Evolutionary conservation across 2,113 vertebrate species (phyloP).

Genomic region (Misgurnus anguillicaudatus): DNA sequence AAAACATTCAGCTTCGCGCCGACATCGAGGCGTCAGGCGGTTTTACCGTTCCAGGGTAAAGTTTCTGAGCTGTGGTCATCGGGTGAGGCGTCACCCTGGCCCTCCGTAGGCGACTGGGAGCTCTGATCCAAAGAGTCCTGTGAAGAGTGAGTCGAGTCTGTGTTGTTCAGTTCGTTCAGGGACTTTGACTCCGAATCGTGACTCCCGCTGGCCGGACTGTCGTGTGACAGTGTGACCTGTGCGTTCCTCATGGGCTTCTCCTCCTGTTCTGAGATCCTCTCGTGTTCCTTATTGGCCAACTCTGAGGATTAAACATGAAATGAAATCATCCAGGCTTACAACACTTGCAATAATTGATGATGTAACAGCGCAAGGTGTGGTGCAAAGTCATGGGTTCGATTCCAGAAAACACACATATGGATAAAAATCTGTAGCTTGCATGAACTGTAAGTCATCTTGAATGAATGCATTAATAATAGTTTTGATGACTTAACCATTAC

Average conservation of each 20-base stretch:
- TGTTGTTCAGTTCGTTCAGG: slow-evolving; percentile 54
- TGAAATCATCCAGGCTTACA: not conserved
- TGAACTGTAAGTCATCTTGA: no score
- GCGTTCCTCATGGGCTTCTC: slow-evolving; percentile 30
- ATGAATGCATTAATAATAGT: no score
- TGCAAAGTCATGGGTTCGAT: no score
- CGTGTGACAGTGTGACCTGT: slow-evolving; percentile 38
- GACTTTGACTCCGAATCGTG: slow-evolving; percentile 45
- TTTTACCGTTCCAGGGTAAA: slow-evolving; percentile 61
- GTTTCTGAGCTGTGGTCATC: slow-evolving; percentile 38
- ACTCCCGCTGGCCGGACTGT: slow-evolving; percentile 12
- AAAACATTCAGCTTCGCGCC: slow-evolving; percentile 35
- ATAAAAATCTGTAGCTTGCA: no score
- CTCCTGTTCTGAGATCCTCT: slow-evolving; percentile 47
- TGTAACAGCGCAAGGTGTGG: no score
- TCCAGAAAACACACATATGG: no score
- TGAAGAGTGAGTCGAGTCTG: slow-evolving; percentile 54
- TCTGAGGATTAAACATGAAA: slow-evolving; percentile 47
- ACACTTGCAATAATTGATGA: no score
- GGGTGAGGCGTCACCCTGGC: slow-evolving; percentile 36
- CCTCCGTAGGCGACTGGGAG: slow-evolving; percentile 33
- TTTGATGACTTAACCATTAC: no score
- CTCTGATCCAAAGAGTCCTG: slow-evolving; percentile 56
- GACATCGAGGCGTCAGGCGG: slow-evolving; percentile 7
- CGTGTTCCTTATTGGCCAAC: slow-evolving; percentile 53